phyloP scores from a whole-genome alignment of 2,113 vertebrate genomes.

The Nothobranchius kuhntae region DNA sequence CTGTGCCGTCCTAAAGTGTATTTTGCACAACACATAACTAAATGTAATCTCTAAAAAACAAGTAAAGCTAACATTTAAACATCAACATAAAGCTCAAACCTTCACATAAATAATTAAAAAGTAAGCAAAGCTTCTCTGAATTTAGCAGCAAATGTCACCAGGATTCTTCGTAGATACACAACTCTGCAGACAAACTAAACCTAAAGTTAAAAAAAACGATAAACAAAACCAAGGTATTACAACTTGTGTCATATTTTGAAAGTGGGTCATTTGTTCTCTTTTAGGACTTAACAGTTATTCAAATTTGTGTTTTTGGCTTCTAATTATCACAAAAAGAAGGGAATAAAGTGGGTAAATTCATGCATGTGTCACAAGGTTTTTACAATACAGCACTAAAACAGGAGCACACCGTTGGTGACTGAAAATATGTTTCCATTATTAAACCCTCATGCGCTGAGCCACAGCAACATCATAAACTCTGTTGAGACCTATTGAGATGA shows the following conservation, averaged over 20 bases:
- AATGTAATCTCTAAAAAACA: background rate
- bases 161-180: background rate
- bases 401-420: no score
- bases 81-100: background rate
- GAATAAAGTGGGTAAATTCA: no score
- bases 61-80: background rate
- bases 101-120: background rate
- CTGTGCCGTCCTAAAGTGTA: background rate
- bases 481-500: no score
- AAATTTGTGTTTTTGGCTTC: no score
- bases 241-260: constrained; percentile 15
- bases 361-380: no score
- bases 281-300: no score
- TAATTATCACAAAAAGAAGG: no score
- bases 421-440: no score
- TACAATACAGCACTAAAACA: no score
- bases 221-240: constrained; percentile 5
- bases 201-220: background rate
- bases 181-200: background rate
- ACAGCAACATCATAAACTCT: no score
- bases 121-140: background rate
- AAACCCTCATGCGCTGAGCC: no score
- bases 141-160: background rate
- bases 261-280: background rate
- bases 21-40: background rate